These are phyloP conservation scores for Emydura subglobosa DNA, from an alignment of 2,113 vertebrate species.

Conservation along the genomic window DNA sequence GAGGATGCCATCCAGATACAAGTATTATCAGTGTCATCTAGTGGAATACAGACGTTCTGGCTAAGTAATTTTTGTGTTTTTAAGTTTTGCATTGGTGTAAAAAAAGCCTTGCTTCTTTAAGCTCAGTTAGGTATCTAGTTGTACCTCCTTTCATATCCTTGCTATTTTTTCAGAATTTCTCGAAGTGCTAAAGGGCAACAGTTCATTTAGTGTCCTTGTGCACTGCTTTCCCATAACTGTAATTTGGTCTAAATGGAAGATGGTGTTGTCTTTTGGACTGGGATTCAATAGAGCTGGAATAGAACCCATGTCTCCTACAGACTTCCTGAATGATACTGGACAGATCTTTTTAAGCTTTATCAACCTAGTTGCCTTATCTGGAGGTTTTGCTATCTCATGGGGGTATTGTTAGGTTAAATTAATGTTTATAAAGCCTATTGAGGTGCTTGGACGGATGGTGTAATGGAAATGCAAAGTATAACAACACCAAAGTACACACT, in stretches of 20 bases:
- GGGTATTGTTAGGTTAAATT: background rate
- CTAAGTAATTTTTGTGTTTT: background rate
- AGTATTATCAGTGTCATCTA: background rate
- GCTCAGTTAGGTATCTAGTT: background rate
- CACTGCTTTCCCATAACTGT: background rate
- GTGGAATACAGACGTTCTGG: background rate
- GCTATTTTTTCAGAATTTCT: background rate
- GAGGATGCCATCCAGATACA: constrained; percentile 51
- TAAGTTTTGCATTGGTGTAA: background rate
- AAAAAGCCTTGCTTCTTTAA: background rate
- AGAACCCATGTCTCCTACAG: background rate
- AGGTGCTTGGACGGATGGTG: background rate
- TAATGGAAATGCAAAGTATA: background rate
- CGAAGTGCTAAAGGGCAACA: background rate
- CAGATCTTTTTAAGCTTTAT: background rate
- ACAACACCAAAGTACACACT: background rate
- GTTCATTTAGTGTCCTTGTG: background rate
- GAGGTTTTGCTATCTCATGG: background rate
- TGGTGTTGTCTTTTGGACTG: background rate
- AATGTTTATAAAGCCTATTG: background rate
- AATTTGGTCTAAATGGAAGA: background rate
- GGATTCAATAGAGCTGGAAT: fast-evolving
- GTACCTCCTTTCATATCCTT: background rate
- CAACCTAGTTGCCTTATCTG: constrained; percentile 4
- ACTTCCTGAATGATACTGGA: background rate